Conservation (phyloP, 2,113 vertebrate species). For the Mobula hypostoma region DNA sequence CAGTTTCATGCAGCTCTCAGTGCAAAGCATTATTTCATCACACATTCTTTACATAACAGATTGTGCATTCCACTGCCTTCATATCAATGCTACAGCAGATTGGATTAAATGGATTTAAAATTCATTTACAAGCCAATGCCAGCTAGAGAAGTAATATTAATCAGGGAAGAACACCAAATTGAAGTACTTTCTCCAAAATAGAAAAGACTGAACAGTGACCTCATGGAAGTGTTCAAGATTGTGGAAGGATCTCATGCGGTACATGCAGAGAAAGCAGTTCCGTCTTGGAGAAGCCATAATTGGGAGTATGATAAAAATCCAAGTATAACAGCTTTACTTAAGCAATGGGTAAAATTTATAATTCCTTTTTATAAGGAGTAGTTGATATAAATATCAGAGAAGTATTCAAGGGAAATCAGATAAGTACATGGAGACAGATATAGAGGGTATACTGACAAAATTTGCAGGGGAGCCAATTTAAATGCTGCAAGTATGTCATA, state of each 20-base stretch:
- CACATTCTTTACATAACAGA: background rate
- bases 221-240: background rate
- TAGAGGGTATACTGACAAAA: background rate
- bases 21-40: background rate
- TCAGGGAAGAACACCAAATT: background rate
- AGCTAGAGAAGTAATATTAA: background rate
- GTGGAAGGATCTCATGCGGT: background rate
- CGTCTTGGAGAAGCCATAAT: background rate
- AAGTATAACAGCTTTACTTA: background rate
- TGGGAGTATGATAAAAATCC: background rate
- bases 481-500: background rate
- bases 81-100: background rate
- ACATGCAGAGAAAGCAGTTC: background rate
- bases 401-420: background rate
- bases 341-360: background rate
- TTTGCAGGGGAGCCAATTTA: background rate
- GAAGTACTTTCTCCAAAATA: background rate
- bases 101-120: conserved; percentile 3
- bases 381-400: background rate
- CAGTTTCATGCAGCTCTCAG: background rate
- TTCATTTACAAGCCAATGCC: background rate
- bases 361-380: background rate
- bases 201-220: background rate
- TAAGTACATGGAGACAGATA: background rate
- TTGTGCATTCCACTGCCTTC: background rate